Evolutionary conservation across 2,113 vertebrate genomes (phyloP), one percentile per base, ranked within the genome.

Genomic region (Zapus hudsonius): DNA sequence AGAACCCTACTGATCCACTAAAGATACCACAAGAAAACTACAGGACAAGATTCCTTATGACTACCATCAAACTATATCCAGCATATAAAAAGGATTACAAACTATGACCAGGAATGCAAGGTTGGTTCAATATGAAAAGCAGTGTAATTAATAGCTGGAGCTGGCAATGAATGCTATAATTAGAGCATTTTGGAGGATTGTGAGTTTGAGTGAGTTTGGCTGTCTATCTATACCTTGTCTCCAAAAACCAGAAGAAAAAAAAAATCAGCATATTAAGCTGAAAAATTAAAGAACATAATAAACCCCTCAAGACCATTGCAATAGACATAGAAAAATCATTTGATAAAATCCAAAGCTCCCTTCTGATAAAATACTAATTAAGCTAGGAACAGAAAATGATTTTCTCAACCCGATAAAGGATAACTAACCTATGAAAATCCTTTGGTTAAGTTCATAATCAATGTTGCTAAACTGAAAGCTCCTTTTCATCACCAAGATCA

Each of bases 11-110:
- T n/a, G n/a, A n/a, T n/a, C n/a, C n/a, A n/a, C n/a, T 25, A 82
- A 74, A 70, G 52, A 76, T 22, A 89, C n/a, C 36, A 87, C 31
- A 70, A 91, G 38, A 61, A 66, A 94, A 83, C 61, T 55, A n/a
- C 12, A 87, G 38, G 29, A 17, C 23, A 40, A 29, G 15, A n/a
- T 47, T 5, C 31, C 17, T 81, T 61, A 72, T 36, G 25, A 81
- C 76, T 67, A 84, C 38, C 10, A 88, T 22, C 57, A 82, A 86
- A 76, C 31, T 25, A 13, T 88, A 86, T 66, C 31, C 29, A 78
- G 59, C 64, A 63, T 22, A 63, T 16, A 88, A 59, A 89, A 85
- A 90, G 2, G 5, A 69, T 23, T 10, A 81, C 7, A 75, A 4
- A 81, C 27, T 72, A 47, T 23, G 16, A 93, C 19, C 52, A 73